phyloP scores from a whole-genome alignment of 2,797 vertebrate species.

The Argya squamiceps region DNA sequence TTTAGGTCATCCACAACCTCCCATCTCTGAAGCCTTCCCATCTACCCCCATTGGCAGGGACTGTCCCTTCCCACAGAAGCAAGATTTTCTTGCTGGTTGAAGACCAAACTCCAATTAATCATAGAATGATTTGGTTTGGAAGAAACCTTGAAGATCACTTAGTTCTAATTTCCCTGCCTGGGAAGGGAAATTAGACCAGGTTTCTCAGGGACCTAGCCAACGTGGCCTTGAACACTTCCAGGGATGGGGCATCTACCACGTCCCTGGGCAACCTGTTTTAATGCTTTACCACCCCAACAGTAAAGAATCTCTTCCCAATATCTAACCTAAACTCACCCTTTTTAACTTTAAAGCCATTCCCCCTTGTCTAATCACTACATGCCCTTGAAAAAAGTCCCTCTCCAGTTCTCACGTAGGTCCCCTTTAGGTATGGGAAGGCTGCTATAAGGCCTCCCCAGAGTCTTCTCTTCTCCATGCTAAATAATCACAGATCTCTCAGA shows the following conservation, averaged over 20 bases:
- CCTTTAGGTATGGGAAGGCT: background rate
- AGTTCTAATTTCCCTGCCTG: background rate
- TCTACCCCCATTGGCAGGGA: rapidly evolving
- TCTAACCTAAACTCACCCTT: background rate
- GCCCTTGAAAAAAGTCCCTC: background rate
- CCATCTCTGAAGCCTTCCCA: background rate
- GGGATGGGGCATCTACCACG: background rate
- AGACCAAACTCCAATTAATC: background rate
- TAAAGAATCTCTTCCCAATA: background rate
- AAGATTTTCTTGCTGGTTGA: background rate
- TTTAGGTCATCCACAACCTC: background rate
- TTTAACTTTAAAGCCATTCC: background rate
- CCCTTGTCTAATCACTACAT: background rate
- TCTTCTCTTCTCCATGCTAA: background rate
- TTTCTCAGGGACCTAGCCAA: background rate
- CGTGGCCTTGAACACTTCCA: background rate
- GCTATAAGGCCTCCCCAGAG: background rate
- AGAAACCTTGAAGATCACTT: background rate
- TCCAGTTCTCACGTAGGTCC: background rate
- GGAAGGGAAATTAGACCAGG: background rate
- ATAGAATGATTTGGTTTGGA: background rate
- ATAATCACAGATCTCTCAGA: background rate
- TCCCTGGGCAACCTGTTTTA: background rate
- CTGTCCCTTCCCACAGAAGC: background rate
- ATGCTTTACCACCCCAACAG: background rate